Base-by-base conservation (phyloP, 2,888 invertebrate species). In the Aporophyla nigra region DNA sequence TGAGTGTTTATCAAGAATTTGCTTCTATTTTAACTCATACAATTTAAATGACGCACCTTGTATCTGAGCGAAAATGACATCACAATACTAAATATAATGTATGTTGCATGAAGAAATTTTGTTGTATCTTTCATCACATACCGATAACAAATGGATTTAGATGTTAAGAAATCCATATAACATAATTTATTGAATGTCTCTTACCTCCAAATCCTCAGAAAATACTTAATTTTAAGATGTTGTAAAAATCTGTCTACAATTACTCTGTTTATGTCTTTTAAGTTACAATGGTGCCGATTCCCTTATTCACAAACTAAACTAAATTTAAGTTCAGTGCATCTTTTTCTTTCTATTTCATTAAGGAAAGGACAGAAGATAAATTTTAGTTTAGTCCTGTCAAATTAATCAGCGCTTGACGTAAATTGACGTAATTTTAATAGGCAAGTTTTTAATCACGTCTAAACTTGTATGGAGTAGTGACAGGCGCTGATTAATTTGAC, bases 41-140 rank as follows among this genome's bases (percentile, higher is more conserved):
- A 62, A 58, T 49, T 51, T 24, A 79, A 75, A 62, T 56, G 10
- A 16, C 43, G 40, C 12, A 43, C 33, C 27, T 24, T 40, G 27
- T 73, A 81, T 51, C 19, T 54, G 53, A 40, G 53, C 40, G 58
- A 51, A 66, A 59, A 61, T 79, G 51, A 81, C 63, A 71, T 80
- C 67, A 83, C 54, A 24, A 33, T 61, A 61, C 61, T 59, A 59
- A 59, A 33, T 59, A 59, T 59, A 33, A 5, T 16, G 9, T 33
- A 59, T 21, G 19, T 21, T 19, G 33, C 10, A 19, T 21, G 46
- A 67, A 56, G 27, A 83, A 43, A 54, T 54, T 21, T 69, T 78
- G 21, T 14, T 67, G 1, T 51, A 43, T 46, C 16, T 63, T 78
- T 67, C 24, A 3, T 78, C 58, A 69, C n/a, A 63, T 51, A 24